phyloP scores from a whole-genome alignment of 2,797 vertebrate genomes.

The Ctenopoma multispine region DNA sequence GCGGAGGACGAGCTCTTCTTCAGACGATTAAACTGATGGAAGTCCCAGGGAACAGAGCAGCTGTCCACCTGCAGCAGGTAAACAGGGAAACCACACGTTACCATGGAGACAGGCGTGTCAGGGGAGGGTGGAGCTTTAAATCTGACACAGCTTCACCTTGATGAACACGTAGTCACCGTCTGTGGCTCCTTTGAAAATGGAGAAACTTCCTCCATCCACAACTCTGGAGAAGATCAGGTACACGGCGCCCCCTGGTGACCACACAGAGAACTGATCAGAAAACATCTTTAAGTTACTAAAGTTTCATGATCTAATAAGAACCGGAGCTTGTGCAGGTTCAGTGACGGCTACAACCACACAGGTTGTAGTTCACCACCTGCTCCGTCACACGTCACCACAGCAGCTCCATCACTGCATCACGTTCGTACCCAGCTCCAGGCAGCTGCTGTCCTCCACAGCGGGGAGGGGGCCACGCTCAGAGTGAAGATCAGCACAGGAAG shows the following conservation, averaged over 20 bases:
- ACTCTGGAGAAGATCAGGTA: constrained; percentile 77
- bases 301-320: too few species aligned
- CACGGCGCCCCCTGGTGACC: constrained; percentile 76
- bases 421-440: constrained; percentile 81
- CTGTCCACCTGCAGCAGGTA: constrained; percentile 61
- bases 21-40: constrained; percentile 63
- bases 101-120: not conserved
- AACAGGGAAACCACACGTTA: not conserved
- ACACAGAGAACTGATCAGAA: not conserved
- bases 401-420: too few species aligned
- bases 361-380: too few species aligned
- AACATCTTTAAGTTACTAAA: not conserved
- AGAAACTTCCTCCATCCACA: constrained; percentile 72
- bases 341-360: too few species aligned
- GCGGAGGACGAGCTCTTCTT: not conserved
- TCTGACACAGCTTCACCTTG: constrained; percentile 80
- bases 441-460: constrained; percentile 67
- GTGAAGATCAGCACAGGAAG: constrained; percentile 69
- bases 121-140: not conserved
- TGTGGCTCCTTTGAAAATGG: constrained; percentile 75
- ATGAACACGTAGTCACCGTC: constrained; percentile 68
- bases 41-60: constrained; percentile 69
- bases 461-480: constrained; percentile 80
- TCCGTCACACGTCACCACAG: too few species aligned
- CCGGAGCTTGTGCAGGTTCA: too few species aligned